These are phyloP conservation scores for Ormyrus pomaceus DNA, from an alignment of 2,888 invertebrate genomes.

Conservation along the genomic window DNA sequence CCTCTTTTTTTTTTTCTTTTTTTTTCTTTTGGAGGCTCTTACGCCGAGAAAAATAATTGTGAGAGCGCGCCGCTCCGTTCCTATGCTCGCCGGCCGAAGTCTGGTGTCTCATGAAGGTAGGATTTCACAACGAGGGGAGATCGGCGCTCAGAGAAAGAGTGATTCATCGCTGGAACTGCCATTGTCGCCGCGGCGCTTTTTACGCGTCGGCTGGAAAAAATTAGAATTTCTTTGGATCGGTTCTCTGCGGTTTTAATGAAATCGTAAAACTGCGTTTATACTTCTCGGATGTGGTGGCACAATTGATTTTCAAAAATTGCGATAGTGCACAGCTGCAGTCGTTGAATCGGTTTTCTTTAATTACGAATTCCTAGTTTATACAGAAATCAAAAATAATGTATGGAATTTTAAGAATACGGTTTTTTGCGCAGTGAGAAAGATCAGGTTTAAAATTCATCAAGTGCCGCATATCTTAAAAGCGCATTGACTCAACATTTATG, in stretches of 20 bases:
- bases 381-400: no score
- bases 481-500: no score
- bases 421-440: no score
- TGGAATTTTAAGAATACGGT: no score
- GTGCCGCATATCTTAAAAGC: no score
- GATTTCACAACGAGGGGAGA: conserved; percentile 53
- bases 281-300: no score
- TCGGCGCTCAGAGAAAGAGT: conserved; percentile 15
- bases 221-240: conserved; percentile 29
- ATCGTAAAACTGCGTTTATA: conserved; percentile 32
- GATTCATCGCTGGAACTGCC: conserved; percentile 52
- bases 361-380: no score
- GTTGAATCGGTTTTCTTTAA: no score
- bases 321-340: no score
- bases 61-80: conserved; percentile 41
- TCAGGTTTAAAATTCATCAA: no score
- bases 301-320: no score
- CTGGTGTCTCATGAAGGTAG: conserved; percentile 53
- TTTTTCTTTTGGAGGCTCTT: not conserved
- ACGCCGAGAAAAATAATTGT: conserved; percentile 32
- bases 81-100: conserved; percentile 21
- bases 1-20: conserved; percentile 46
- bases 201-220: conserved; percentile 45
- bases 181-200: conserved; percentile 46
- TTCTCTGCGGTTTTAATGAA: conserved; percentile 46